Base-by-base conservation (phyloP, 2,888 invertebrate genomes). In the Syrista parreyssii region DNA sequence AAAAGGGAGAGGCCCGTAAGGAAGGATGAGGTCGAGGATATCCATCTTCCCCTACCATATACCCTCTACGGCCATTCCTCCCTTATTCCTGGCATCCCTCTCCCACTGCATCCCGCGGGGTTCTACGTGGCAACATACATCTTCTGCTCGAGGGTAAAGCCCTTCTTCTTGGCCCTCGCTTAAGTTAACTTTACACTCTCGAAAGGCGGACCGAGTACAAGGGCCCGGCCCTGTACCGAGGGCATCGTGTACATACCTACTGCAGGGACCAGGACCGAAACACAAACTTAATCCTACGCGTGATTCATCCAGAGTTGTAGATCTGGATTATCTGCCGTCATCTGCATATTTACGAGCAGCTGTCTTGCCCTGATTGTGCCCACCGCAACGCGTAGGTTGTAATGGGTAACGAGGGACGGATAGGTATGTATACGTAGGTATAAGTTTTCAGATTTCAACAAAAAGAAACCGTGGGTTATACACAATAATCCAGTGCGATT, bases 321-420 rank as follows among this genome's bases (percentile, higher is more conserved):
- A 89, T 90, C 86, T 86, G 85, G 90, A 90, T 90, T 90, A 90
- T 90, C 89, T 88, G 83, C 86, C 86, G 86, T 90, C 89, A 89
- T 90, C 89, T 89, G 86, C 86, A 87, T 90, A 87, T 90, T 90
- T 90, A 90, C 83, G 89, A 88, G 84, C 84, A 82, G 85, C 83
- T 84, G 83, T 68, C 85, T 82, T 83, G 85, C 84, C 82, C 86
- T 87, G 77, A 74, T 74, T 77, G 75, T 75, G 71, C 73, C 71
- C 71, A 33, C 71, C 23, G 32, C 32, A 71, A 31, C 71, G 71
- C 31, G 71, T 71, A 71, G 71, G 71, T 15, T 71, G 71, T 71
- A 71, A 71, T 9, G 71, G 31, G 71, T 23, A 73, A 55, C 34
- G 31, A 68, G 76, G 1, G 4, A 35, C 23, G 69, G 30, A 71